Base-by-base conservation (phyloP, 2,888 invertebrate genomes). In the Cryptus viduatorius region DNA sequence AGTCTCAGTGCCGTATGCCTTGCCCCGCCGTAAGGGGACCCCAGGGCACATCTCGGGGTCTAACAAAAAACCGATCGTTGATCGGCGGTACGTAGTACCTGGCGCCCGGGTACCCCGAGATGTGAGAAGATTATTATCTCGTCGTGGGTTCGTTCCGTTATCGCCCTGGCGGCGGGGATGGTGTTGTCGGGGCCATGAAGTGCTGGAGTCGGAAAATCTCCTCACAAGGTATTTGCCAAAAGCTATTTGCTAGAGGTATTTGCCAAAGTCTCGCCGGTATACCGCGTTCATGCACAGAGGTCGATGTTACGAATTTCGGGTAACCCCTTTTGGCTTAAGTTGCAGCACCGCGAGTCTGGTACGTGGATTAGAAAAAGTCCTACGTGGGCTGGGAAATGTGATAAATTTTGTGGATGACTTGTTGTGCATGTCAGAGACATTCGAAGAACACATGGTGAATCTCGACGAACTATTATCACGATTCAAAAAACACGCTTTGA, bases 381-480 rank as follows among this genome's bases (percentile, higher is more conserved):
- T 68, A 31, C 4, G 3, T 8, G 53, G 42, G 7, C 53, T 50
- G 1, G 8, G n/a, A 1, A 4, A 53, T 10, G 8, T 16, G 0
- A 53, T 69, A 0, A 53, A 69, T 14, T 69, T 69, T 37, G 69
- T 69, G 1, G 69, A 69, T 2, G 69, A 69, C 14, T 14, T 69
- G 2, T 37, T 69, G 1, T 53, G 50, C 53, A n/a, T 46, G 1
- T 73, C 73, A n/a, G 29, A 73, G n/a, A 29, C 19, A 1, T 44
- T 29, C 3, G 7, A 24, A 2, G 46, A 24, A 31, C 59, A 73
- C 14, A 14, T 73, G 1, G 3, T 1, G 8, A 14, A 73, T 14
- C 14, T 73, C 0, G 29, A 59, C 1, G 8, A 29, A 31, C n/a
- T 73, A n/a, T 16, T 61, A 14, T 3, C 10, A 3, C 19, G 73